Conservation (phyloP, 2,888 invertebrate genomes). For the Drosophila anomalata region DNA sequence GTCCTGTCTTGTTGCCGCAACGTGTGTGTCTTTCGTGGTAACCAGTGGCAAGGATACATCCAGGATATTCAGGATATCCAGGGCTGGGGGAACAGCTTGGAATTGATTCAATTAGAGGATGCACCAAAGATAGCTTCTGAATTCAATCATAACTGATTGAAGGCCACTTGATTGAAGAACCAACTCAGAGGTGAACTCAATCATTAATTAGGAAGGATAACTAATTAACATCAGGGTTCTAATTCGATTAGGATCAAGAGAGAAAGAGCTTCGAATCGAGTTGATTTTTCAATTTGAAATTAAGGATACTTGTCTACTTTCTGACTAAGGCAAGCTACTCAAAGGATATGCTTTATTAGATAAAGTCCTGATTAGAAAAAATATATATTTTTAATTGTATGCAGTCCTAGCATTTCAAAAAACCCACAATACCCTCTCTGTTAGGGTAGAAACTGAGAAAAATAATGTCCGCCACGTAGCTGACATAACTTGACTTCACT, state of each 20-base stretch:
- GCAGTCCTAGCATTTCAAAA: neutral
- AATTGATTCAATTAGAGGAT: slow-evolving; percentile 2
- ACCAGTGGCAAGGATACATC: slow-evolving; percentile 1
- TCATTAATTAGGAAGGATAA: neutral
- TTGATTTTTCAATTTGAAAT: neutral
- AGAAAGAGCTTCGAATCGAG: neutral
- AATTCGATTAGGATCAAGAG: neutral
- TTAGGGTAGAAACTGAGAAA: neutral
- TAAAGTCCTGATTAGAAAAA: no score
- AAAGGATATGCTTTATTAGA: no score
- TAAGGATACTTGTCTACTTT: no score
- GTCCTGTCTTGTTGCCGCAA: slow-evolving; percentile 44
- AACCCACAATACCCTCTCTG: neutral
- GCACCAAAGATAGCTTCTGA: neutral
- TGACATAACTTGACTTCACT: slow-evolving; percentile 66
- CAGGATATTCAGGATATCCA: slow-evolving; percentile 1
- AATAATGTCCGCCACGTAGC: slow-evolving; percentile 54
- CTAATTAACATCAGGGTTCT: neutral
- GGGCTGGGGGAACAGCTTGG: slow-evolving; percentile 5
- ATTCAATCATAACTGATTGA: neutral
- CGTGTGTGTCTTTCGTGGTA: slow-evolving; percentile 28
- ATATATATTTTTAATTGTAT: no score
- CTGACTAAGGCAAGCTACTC: no score
- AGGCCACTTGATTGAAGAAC: neutral
- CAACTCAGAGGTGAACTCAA: neutral